Evolutionary conservation across 2,113 vertebrate genomes (phyloP).

Genomic region (Genyomyrus donnyi): DNA sequence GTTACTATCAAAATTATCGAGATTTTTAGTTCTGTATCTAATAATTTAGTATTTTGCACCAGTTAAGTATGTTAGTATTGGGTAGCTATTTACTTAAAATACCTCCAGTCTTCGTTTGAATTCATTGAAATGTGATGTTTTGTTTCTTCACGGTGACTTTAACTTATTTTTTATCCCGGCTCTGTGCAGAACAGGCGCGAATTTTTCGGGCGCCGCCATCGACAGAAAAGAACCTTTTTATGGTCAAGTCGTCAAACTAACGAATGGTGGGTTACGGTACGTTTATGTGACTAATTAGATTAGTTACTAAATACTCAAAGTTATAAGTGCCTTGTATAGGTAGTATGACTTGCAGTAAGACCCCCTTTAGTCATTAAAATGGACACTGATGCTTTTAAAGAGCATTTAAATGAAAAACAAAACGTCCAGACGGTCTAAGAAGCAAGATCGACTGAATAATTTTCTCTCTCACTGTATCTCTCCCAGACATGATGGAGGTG

Average conservation of each 20-base stretch:
- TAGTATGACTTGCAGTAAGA: background rate
- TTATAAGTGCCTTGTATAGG: background rate
- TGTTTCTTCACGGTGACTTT: background rate
- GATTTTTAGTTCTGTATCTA: background rate
- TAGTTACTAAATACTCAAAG: background rate
- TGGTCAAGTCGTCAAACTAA: background rate
- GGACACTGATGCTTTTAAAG: background rate
- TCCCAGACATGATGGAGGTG: conserved; percentile 56
- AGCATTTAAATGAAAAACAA: background rate
- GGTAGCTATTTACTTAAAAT: background rate
- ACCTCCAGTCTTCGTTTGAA: background rate
- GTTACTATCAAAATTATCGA: background rate
- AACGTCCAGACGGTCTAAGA: background rate
- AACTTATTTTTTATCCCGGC: background rate
- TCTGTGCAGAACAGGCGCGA: background rate
- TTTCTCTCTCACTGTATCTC: background rate
- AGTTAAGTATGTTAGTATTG: background rate
- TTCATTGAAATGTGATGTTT: background rate
- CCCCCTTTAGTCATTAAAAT: background rate
- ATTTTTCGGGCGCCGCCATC: background rate
- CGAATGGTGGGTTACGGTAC: background rate
- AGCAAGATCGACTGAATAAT: background rate
- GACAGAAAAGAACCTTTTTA: background rate
- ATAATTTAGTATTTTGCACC: background rate
- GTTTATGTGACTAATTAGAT: background rate